These are phyloP conservation scores for Cuniculus paca DNA, from an alignment of 2,797 vertebrate species.

Conservation along the genomic window DNA sequence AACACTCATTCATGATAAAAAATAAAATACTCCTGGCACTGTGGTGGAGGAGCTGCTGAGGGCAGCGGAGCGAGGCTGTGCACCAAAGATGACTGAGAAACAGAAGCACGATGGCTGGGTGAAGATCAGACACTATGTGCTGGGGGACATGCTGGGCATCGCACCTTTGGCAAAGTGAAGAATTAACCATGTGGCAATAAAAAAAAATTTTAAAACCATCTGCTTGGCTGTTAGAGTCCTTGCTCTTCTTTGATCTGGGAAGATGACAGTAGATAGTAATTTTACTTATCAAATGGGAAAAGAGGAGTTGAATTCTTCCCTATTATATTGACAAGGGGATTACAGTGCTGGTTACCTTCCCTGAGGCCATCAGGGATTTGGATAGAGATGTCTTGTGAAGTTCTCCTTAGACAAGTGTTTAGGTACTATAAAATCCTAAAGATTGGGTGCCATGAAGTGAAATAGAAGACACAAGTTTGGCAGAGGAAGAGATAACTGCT, in stretches of 20 bases:
- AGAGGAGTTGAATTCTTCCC: neutral
- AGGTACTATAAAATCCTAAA: neutral
- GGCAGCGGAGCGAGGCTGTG: no score
- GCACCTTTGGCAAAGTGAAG: no score
- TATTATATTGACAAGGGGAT: neutral
- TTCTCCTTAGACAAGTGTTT: neutral
- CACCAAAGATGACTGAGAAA: no score
- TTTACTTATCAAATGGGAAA: neutral
- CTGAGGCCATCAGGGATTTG: neutral
- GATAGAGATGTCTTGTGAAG: neutral
- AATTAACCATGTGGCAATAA: neutral
- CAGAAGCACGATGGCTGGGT: no score
- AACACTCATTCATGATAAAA: no score
- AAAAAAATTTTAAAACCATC: neutral
- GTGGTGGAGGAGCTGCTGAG: no score
- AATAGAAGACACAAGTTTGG: neutral
- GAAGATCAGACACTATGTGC: no score
- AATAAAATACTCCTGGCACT: no score
- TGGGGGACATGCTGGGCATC: no score
- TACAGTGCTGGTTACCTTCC: neutral
- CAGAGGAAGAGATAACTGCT: neutral
- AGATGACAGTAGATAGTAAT: neutral
- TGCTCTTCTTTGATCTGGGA: constrained; percentile 11
- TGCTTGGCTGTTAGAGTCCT: neutral
- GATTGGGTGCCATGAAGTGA: neutral